These are phyloP conservation scores for Pitta sordida DNA, from an alignment of 2,113 vertebrate species.

Conservation along the genomic window DNA sequence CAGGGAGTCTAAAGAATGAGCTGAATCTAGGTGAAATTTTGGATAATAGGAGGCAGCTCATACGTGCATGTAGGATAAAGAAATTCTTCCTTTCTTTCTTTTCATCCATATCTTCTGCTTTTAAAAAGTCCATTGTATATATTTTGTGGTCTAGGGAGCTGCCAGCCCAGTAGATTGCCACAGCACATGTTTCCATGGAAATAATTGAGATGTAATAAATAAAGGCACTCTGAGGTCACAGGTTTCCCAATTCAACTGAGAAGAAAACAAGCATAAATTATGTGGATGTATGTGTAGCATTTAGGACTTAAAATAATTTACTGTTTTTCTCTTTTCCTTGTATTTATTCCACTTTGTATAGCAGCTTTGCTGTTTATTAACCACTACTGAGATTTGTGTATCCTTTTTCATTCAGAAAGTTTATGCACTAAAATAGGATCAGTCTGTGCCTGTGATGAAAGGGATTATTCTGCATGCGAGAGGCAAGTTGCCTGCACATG, in stretches of 20 bases:
- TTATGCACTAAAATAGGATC: constrained; percentile 35
- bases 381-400: constrained; percentile 30
- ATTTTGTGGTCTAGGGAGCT: constrained; percentile 65
- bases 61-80: not conserved
- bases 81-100: constrained; percentile 14
- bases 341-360: constrained; percentile 23
- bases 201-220: constrained; percentile 81
- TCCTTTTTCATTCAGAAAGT: constrained; percentile 65
- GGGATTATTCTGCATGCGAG: constrained; percentile 38
- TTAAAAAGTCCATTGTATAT: constrained; percentile 49
- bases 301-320: constrained; percentile 8
- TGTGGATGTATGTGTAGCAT: constrained; percentile 30
- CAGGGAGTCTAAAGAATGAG: not conserved
- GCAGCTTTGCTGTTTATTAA: constrained; percentile 46
- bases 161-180: constrained; percentile 55
- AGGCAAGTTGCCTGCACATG: constrained; percentile 5
- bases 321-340: not conserved
- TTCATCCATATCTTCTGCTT: not conserved
- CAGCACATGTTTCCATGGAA: constrained; percentile 76
- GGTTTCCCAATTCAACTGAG: constrained; percentile 71
- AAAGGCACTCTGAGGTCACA: constrained; percentile 76
- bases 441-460: constrained; percentile 31
- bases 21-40: constrained; percentile 28
- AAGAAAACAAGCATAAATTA: constrained; percentile 75
- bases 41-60: not conserved